These are phyloP conservation scores for Acromyrmex echinatior DNA, from an alignment of 1,140 invertebrate genomes.

Conservation along the genomic window DNA sequence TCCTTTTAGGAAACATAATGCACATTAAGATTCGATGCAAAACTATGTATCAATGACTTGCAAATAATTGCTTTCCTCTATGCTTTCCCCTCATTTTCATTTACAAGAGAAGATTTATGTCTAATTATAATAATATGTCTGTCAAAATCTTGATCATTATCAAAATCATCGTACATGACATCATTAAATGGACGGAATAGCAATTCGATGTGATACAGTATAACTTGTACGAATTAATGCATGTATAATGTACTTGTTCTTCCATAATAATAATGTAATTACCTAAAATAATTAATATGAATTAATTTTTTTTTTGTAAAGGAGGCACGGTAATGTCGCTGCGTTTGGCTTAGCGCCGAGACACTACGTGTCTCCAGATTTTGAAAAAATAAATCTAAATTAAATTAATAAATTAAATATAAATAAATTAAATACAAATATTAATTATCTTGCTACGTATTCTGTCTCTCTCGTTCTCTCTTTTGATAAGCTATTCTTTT, in stretches of 20 bases:
- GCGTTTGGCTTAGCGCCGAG: too few species aligned
- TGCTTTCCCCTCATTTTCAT: not conserved
- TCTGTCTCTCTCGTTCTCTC: too few species aligned
- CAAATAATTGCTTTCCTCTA: slow-evolving; percentile 61
- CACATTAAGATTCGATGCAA: slow-evolving; percentile 58
- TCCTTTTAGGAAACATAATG: slow-evolving; percentile 73
- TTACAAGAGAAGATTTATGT: slow-evolving; percentile 43
- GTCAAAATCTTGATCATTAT: slow-evolving; percentile 24
- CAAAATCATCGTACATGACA: slow-evolving; percentile 20
- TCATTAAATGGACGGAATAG: not conserved
- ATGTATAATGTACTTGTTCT: slow-evolving; percentile 18
- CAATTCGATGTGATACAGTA: not conserved
- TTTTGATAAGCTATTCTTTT: too few species aligned
- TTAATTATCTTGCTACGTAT: too few species aligned
- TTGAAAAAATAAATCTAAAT: too few species aligned
- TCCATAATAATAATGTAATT: slow-evolving; percentile 37
- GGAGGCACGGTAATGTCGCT: too few species aligned
- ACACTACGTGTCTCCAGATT: too few species aligned
- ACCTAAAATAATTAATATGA: slow-evolving; percentile 20
- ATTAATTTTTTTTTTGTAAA: slow-evolving; percentile 6
- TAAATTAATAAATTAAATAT: too few species aligned
- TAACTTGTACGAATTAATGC: slow-evolving; percentile 38
- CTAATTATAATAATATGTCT: slow-evolving; percentile 24
- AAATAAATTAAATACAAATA: too few species aligned
- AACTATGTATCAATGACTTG: slow-evolving; percentile 70